Evolutionary conservation across 2,797 vertebrate species (phyloP), one percentile per base, ranked within the genome.

Genomic region (Esox masquinongy): DNA sequence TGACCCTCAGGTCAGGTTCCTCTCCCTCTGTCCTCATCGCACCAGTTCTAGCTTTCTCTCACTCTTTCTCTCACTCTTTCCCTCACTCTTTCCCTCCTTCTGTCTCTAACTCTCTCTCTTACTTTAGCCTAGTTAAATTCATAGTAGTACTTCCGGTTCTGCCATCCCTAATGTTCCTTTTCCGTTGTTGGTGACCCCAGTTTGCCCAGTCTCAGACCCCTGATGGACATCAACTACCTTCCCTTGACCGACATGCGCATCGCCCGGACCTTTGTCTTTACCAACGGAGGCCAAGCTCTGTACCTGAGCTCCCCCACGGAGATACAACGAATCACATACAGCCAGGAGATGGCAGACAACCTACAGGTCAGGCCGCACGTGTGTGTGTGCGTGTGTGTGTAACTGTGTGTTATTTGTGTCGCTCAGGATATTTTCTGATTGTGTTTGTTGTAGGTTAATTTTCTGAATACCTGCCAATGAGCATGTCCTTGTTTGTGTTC

Each of bases 221-320:
- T 99, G 92, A 94, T 99, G 94, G 98, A 99, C 83, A 91, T 97
- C 77, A 97, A 96, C 88, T 99, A 99, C 85, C 90, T 99, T 91
- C 97, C 98, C 12, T 90, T 97, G 84, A 97, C 97, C 47, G 97
- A 99, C 90, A 98, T 97, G 96, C 96, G 98, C 90, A 98, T 98
- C 89, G 97, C 98, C n/a, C 92, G 97, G 90, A 99, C 98, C 72
- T 99, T 99, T 86, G 99, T 96, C 91, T 99, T 99, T 87, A 96
- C 97, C 72, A 95, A 98, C 0, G 95, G 96, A 79, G 98, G 97
- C 1, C 97, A 99, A 88, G 98, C 98, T 0, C 89, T 99, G 47
- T 99, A 99, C 75, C 95, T 99, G 75, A 96, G 97, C 92, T 99
- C 98, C 80, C 97, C 98, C 34, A 99, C 97, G 16, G 98, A 99